Evolutionary conservation across 1,140 invertebrate species (phyloP).

Genomic region (Megathymus violae): DNA sequence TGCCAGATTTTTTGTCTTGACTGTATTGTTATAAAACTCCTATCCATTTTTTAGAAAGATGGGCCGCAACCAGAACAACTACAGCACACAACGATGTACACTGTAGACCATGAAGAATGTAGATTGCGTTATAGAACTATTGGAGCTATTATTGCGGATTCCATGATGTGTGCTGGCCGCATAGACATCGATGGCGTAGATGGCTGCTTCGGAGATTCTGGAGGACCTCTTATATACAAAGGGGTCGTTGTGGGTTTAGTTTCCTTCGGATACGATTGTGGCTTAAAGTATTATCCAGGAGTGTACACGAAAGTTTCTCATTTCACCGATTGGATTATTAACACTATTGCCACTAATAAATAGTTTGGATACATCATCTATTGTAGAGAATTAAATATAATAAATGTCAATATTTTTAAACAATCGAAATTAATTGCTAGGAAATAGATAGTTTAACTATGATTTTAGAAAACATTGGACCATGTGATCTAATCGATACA

Average conservation of each 20-base stretch:
- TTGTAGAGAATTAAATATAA: too few relatives aligned
- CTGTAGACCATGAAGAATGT: conserved; percentile 60
- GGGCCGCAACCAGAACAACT: conserved; percentile 67
- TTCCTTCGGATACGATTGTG: conserved; percentile 86
- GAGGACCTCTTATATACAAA: conserved; percentile 82
- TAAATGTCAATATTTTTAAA: too few relatives aligned
- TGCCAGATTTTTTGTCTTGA: too few relatives aligned
- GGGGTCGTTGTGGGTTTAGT: conserved; percentile 83
- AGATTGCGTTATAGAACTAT: conserved; percentile 58
- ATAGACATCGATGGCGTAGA: conserved; percentile 67
- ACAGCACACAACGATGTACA: conserved; percentile 54
- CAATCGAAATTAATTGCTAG: too few relatives aligned
- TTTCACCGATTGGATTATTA: conserved; percentile 80
- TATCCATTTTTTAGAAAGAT: conserved; percentile 62
- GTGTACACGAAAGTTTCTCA: conserved; percentile 86
- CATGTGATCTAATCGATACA: too few relatives aligned
- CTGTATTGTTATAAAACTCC: too few relatives aligned
- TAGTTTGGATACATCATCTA: too few relatives aligned
- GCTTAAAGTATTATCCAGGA: conserved; percentile 84
- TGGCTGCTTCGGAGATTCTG: conserved; percentile 85
- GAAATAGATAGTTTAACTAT: too few relatives aligned
- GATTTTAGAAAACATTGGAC: too few relatives aligned
- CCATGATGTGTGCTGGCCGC: conserved; percentile 89
- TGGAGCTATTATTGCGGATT: conserved; percentile 82
- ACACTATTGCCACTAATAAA: conserved; percentile 57